phyloP scores from a whole-genome alignment of 2,113 vertebrate genomes.

The Chaetura pelagica region DNA sequence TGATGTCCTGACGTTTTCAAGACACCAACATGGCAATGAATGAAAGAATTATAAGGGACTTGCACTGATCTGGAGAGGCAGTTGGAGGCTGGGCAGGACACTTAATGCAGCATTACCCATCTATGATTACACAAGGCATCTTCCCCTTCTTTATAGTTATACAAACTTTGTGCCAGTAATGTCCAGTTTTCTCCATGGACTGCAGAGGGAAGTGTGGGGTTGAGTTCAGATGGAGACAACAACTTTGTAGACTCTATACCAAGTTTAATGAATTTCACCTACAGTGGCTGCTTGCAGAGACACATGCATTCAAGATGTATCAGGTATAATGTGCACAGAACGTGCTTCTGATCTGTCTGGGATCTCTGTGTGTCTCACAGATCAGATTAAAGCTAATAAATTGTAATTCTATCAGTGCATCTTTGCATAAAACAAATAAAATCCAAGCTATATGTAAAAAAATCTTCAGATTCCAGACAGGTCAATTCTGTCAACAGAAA shows the following conservation, averaged over 20 bases:
- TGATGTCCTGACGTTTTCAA: not conserved
- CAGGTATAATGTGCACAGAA: not conserved
- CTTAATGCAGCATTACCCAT: not conserved
- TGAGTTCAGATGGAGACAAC: not conserved
- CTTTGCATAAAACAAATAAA: not conserved
- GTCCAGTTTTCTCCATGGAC: not conserved
- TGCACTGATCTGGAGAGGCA: not conserved
- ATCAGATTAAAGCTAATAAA: not conserved
- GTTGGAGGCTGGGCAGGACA: not conserved
- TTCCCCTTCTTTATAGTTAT: not conserved
- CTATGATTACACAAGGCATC: not conserved
- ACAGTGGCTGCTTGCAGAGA: not conserved
- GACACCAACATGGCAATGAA: not conserved
- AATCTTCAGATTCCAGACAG: not conserved
- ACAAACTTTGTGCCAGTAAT: not conserved
- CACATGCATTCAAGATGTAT: fast-evolving
- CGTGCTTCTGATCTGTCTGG: not conserved
- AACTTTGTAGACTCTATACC: not conserved
- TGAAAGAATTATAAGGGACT: not conserved
- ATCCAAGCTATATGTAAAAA: not conserved
- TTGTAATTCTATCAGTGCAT: not conserved
- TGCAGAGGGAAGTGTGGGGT: not conserved
- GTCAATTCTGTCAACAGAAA: not conserved
- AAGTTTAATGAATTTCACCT: not conserved
- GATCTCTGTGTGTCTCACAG: not conserved